phyloP scores from a whole-genome alignment of 1,140 invertebrate species.

The Pseudachorutes palmiensis region DNA sequence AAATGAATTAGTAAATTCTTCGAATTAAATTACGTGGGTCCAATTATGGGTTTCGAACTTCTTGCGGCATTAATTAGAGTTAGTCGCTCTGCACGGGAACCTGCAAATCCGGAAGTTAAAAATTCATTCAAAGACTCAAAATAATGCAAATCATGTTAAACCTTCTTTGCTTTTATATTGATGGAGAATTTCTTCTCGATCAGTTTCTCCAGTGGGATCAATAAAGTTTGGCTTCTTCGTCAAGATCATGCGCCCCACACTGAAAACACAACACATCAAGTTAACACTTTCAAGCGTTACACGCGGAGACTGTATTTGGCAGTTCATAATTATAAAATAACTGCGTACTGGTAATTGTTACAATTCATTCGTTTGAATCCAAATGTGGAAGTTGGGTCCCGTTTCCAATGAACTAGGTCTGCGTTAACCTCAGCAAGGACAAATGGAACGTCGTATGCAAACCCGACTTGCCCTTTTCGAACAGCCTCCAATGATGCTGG shows the following conservation, averaged over 20 bases:
- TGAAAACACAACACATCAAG: conserved; percentile 39
- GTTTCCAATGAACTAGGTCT: conserved; percentile 60
- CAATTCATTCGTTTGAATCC: conserved; percentile 57
- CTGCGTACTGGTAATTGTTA: conserved; percentile 56
- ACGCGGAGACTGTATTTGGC: background rate
- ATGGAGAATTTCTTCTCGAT: conserved; percentile 60
- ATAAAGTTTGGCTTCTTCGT: conserved; percentile 65
- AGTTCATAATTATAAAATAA: conserved; percentile 9
- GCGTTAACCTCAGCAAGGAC: conserved; percentile 71
- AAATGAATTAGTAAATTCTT: too few relatives aligned
- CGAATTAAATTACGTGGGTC: too few relatives aligned
- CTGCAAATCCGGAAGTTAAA: conserved; percentile 39
- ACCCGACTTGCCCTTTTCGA: conserved; percentile 61
- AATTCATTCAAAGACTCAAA: background rate
- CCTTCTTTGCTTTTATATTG: conserved; percentile 66
- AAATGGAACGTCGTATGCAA: conserved; percentile 64
- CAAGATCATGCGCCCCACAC: conserved; percentile 63
- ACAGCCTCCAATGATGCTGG: conserved; percentile 60
- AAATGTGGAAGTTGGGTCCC: conserved; percentile 56
- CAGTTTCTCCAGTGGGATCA: conserved; percentile 58
- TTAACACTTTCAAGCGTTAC: too few relatives aligned
- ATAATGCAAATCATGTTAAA: conserved; percentile 13
- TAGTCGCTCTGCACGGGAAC: conserved; percentile 56
- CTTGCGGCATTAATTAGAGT: conserved; percentile 60
- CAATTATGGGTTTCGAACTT: too few relatives aligned